Percentiles rank a stretch among this genome's conserved stretches.
Conservation (phyloP, 2,888 invertebrate species). For the Dorcus parallelipipedus region DNA sequence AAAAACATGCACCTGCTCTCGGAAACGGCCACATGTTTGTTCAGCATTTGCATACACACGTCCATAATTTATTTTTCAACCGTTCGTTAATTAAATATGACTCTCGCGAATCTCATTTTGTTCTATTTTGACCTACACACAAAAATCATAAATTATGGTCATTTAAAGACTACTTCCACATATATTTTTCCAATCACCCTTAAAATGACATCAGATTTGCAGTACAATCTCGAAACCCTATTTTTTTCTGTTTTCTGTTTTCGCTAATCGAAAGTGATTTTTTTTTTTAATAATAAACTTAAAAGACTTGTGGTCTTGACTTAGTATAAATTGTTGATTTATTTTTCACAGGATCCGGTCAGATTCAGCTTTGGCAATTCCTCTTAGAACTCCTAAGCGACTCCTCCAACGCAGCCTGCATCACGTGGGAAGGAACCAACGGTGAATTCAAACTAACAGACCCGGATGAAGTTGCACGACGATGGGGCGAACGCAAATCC, state of each 20-base stretch:
- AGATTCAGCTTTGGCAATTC: constrained; percentile 99
- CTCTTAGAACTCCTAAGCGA: constrained; percentile 94
- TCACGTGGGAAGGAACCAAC: constrained; percentile 98
- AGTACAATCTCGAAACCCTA: too few relatives aligned
- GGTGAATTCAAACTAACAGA: constrained; percentile 98
- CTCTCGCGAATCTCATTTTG: too few relatives aligned
- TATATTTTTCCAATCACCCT: too few relatives aligned
- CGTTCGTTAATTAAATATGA: too few relatives aligned
- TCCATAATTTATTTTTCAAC: constrained; percentile 7
- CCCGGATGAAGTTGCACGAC: constrained; percentile 95
- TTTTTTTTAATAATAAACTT: too few relatives aligned
- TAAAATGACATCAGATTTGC: too few relatives aligned
- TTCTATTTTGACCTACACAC: too few relatives aligned
- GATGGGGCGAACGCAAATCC: constrained; percentile 98
- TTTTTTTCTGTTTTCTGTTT: too few relatives aligned
- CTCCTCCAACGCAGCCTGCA: constrained; percentile 91
- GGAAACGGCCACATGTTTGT: constrained; percentile 28
- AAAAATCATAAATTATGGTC: too few relatives aligned
- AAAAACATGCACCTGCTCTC: constrained; percentile 33
- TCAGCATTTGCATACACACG: constrained; percentile 24
- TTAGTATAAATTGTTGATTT: neutral
- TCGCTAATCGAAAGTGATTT: too few relatives aligned
- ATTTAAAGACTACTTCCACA: too few relatives aligned
- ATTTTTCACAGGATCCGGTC: constrained; percentile 74
- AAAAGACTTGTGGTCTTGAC: too few relatives aligned